phyloP scores from a whole-genome alignment of 2,797 vertebrate species.

The Neoniphon sammara region DNA sequence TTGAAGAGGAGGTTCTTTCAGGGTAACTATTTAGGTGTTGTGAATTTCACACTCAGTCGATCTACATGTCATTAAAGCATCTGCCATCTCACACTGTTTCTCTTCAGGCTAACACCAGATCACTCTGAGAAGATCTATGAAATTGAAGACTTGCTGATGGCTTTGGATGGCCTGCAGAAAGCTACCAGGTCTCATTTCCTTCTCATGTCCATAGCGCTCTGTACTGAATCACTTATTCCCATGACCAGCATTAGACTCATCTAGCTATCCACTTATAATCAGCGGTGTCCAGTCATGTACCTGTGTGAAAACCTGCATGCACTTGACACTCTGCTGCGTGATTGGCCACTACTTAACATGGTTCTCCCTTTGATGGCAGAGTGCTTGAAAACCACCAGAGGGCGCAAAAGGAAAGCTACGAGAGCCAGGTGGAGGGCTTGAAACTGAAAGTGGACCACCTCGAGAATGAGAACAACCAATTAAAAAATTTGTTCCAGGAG shows the following conservation, averaged over 20 bases:
- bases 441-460: conserved; percentile 91
- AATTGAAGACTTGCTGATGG: conserved; percentile 88
- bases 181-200: conserved; percentile 86
- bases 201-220: neutral
- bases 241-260: neutral
- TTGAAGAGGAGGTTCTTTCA: conserved; percentile 86
- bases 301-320: neutral
- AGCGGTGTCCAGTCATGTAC: neutral
- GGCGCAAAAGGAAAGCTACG: conserved; percentile 88
- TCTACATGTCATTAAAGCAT: neutral
- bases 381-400: conserved; percentile 89
- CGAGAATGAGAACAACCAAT: conserved; percentile 89
- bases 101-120: conserved; percentile 84
- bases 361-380: conserved; percentile 70
- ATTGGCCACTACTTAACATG: neutral
- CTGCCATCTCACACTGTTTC: conserved; percentile 31
- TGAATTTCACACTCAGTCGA: neutral
- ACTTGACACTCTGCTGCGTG: no score
- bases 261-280: neutral
- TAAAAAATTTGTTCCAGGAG: conserved; percentile 92
- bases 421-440: conserved; percentile 89
- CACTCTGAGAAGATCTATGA: conserved; percentile 87
- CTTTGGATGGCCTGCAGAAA: conserved; percentile 91
- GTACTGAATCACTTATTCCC: neutral
- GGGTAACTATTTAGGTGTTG: conserved; percentile 79